phyloP scores from a whole-genome alignment of 2,113 vertebrate species.

The Cyprinodon variegatus region DNA sequence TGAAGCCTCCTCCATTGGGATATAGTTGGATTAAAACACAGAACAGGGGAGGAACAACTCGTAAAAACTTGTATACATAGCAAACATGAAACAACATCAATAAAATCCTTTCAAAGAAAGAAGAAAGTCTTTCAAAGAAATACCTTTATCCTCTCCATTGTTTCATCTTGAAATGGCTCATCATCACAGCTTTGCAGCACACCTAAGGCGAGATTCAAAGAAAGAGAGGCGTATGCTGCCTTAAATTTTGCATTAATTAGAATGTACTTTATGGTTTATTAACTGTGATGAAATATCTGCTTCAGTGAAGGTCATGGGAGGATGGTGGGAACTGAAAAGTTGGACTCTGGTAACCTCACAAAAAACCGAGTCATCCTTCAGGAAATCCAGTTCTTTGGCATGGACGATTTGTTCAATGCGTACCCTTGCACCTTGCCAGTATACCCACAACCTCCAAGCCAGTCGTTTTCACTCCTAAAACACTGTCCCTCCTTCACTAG shows the following conservation, averaged over 20 bases:
- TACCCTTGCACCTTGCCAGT: slow-evolving; percentile 65
- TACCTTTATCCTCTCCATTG: slow-evolving; percentile 65
- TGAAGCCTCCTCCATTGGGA: slow-evolving; percentile 71
- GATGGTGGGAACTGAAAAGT: slow-evolving; percentile 29
- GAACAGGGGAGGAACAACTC: slow-evolving; percentile 63
- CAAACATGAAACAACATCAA: slow-evolving; percentile 78
- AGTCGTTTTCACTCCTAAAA: slow-evolving; percentile 53
- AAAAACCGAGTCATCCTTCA: slow-evolving; percentile 60
- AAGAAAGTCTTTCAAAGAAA: slow-evolving; percentile 71
- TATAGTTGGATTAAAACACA: slow-evolving; percentile 73
- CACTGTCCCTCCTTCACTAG: slow-evolving; percentile 25
- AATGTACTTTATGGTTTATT: slow-evolving; percentile 22
- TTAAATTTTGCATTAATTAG: slow-evolving; percentile 24
- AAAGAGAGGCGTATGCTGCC: slow-evolving; percentile 1
- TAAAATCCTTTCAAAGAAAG: slow-evolving; percentile 57
- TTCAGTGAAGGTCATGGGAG: slow-evolving; percentile 41
- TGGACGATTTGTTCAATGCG: slow-evolving; percentile 53
- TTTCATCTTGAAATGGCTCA: slow-evolving; percentile 69
- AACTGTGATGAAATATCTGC: slow-evolving; percentile 11
- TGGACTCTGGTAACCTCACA: slow-evolving; percentile 59
- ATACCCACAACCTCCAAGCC: slow-evolving; percentile 50
- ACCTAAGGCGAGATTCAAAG: slow-evolving; percentile 57
- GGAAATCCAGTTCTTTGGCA: slow-evolving; percentile 74
- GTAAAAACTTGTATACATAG: slow-evolving; percentile 71
- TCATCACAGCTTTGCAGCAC: slow-evolving; percentile 30